Base-by-base conservation (phyloP, 1,140 invertebrate genomes). In the Rhopalosiphum padi region DNA sequence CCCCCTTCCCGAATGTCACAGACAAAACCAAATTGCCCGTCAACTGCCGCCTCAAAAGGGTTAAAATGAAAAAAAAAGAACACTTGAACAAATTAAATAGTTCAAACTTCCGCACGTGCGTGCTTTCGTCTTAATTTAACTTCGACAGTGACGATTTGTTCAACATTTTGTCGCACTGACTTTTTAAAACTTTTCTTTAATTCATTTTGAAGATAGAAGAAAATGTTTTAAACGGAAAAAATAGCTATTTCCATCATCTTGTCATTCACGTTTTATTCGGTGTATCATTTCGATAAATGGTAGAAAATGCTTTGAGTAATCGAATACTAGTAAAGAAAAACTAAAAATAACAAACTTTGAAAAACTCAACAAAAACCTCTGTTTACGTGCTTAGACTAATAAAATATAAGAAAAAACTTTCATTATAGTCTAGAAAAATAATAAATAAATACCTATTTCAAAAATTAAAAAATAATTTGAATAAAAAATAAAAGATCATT, bases 61-160 rank as follows among this genome's bases (percentile, higher is more conserved):
- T 18, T 18, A 53, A 90, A 90, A 90, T 90, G 41, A 90, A 60
- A 90, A 90, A 85, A 90, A 55, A n/a, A 60, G 30, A 90, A 60
- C 89, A 90, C 89, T 90, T 37, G 35, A 43, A 60, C 51, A 90
- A 60, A 68, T 90, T 90, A 60, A 90, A 90, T 90, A 60, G 53
- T 90, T 60, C 18, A 90, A 90, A 90, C 88, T 53, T 55, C 37
- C n/a, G 88, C n/a, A 55, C n/a, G 51, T 55, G 88, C 53, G 37
- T 91, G 53, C 37, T 68, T 91, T 68, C 21, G 55, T 68, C 37
- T 91, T 68, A 91, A 91, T 91, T 91, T 91, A 43, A 91, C 23
- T 60, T 68, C 37, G 37, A 91, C 37, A 68, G 30, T 30, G 53
- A 43, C 15, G 23, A 68, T 68, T 91, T 68, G 25, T 91, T 91